Evolutionary conservation across 1,140 invertebrate species (phyloP).

Genomic region (Drosophila cardini): DNA sequence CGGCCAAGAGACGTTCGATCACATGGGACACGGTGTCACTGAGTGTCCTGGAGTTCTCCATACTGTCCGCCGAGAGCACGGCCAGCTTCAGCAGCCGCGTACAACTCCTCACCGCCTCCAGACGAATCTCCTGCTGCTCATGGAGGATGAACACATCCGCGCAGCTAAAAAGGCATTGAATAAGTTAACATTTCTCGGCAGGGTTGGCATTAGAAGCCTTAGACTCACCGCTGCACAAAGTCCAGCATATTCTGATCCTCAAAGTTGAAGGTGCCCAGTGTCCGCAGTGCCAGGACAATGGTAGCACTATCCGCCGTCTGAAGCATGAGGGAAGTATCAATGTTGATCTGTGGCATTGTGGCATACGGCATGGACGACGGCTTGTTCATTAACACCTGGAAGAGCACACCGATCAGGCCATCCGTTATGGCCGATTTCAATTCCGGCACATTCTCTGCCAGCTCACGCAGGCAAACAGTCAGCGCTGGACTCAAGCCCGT

Average conservation of each 20-base stretch:
- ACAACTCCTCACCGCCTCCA: conserved; percentile 98
- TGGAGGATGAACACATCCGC: conserved; percentile 96
- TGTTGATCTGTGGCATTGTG: conserved; percentile 50
- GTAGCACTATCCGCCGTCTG: conserved; percentile 89
- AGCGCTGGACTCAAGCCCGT: conserved; percentile 95
- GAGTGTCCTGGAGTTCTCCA: conserved; percentile 90
- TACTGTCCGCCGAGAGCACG: conserved; percentile 86
- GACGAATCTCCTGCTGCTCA: conserved; percentile 95
- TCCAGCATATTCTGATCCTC: conserved; percentile 96
- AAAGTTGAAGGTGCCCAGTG: conserved; percentile 98
- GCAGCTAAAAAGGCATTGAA: conserved; percentile 85
- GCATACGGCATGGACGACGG: conserved; percentile 88
- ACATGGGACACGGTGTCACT: conserved; percentile 95
- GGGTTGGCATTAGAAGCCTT: not conserved
- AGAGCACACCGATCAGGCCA: conserved; percentile 94
- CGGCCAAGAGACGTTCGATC: conserved; percentile 94
- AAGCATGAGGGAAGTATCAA: conserved; percentile 75
- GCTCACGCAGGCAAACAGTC: conserved; percentile 95
- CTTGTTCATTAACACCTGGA: conserved; percentile 95
- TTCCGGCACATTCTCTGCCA: conserved; percentile 94
- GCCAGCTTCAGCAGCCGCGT: conserved; percentile 94
- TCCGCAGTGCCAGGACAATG: conserved; percentile 96
- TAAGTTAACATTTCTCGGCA: not conserved
- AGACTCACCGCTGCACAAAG: conserved; percentile 90
- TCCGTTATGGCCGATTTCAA: conserved; percentile 96